A percentile compares a stretch with the other conserved stretches of the same genome.
Evolutionary conservation across 2,113 vertebrate species (phyloP).

Genomic region (Pedionomus torquatus): DNA sequence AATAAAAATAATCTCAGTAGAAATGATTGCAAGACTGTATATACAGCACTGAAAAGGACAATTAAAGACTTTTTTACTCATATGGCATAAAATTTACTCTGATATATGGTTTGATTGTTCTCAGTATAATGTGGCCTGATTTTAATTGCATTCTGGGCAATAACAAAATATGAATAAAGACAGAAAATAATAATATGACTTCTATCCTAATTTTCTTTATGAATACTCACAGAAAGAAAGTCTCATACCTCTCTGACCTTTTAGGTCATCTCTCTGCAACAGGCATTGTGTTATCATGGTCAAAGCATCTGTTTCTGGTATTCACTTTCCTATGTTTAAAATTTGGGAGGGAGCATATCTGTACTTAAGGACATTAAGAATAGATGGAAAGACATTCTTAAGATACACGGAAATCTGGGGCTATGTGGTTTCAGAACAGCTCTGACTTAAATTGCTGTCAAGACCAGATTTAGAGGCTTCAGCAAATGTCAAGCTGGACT

Average conservation of each 20-base stretch:
- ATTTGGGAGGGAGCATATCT: background rate
- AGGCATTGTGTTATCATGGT: background rate
- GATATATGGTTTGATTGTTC: background rate
- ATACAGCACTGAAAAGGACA: background rate
- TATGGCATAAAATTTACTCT: background rate
- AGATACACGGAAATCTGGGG: background rate
- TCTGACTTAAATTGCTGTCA: background rate
- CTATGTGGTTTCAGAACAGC: background rate
- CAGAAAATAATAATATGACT: background rate
- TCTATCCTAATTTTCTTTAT: background rate
- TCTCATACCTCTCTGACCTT: background rate
- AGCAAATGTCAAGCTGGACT: accelerated
- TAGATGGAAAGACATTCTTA: background rate
- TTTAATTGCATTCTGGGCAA: slow-evolving; percentile 31
- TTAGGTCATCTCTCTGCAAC: background rate
- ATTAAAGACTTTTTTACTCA: slow-evolving; percentile 30
- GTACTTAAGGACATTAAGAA: background rate
- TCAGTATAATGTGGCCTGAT: slow-evolving; percentile 32
- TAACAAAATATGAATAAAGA: background rate
- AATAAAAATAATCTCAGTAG: background rate
- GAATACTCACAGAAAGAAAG: background rate
- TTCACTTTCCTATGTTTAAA: background rate
- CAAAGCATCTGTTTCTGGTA: background rate
- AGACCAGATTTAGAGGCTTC: background rate
- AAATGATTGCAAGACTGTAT: background rate